Evolutionary conservation across 2,113 vertebrate species (phyloP), one percentile per base, ranked within the genome.

Genomic region (Hucho hucho): DNA sequence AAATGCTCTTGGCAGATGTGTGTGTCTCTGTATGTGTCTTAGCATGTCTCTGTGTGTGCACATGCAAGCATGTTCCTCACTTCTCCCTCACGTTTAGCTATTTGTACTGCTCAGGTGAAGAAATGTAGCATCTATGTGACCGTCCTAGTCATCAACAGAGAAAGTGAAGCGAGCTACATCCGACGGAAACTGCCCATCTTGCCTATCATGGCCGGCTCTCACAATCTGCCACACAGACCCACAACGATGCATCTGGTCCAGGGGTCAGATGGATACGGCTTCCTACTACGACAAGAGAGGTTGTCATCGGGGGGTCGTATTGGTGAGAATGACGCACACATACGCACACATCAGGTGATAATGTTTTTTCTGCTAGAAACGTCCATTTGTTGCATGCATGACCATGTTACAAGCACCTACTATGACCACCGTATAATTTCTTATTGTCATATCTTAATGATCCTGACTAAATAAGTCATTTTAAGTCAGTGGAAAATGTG

Each of bases 251-350:
- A 90, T 65, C 81, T 99, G 53, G 78, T 89, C 18, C 95, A 95
- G 80, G 95, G 95, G 6, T 83, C 79, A 0, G 79, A 90, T 14
- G 97, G 97, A 25, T 98, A 95, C 0, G 98, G 98, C 4, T 99
- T 99, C 79, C 87, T 99, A 79, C 92, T 98, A 75, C 94, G 94
- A 58, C 95, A 98, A 58, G 96, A 96, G 69, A 94, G 88, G 75
- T 87, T 92, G 47, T 65, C 58, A 1, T 65, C 59, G 0, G 61
- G 84, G 14, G 37, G 7, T 43, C 79, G 6, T 1, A 83, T 64
- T 0, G 95, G 97, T 98, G 47, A 63, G 37, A 20, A 20, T 26
- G 6, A 49, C 16, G 37, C 37, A 37, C 28, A 28, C 28, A 25
- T 13, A 20, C 4, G 37, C n/a, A 20, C 2, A 18, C 47, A 63